Base-by-base conservation (phyloP, 1,140 invertebrate genomes). In the Panagrolaimus sp. region DNA sequence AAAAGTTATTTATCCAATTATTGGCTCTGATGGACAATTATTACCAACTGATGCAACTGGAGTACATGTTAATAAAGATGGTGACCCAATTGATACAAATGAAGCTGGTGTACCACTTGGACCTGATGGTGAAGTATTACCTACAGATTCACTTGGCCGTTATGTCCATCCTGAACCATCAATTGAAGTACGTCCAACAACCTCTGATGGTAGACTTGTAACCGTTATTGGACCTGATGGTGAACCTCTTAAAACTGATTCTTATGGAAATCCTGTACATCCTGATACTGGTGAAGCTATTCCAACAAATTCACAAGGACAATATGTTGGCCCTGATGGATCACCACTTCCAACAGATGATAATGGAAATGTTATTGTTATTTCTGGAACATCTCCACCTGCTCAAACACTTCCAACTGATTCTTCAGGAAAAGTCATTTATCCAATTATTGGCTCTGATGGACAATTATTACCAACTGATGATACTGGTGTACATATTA, bases 271-370 rank as follows among this genome's bases (percentile, higher is more conserved):
- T 26, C 10, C 21, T 32, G 32, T 66, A 17, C 15, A 67, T 55
- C n/a, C 43, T 7, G 21, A 68, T 9, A 43, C 52, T 58, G 76
- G 76, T n/a, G 43, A 63, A 28, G 21, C 65, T 14, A 46, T 78
- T 21, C 77, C 77, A 10, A 79, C 77, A 28, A 70, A 78, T 62
- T 58, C 47, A 14, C 32, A 47, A 28, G 75, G 75, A 4, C 64
- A 68, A 43, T 68, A 58, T 14, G 45, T 78, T 32, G 76, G 73
- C 15, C 64, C 71, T 6, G 76, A 73, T 52, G 63, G 63, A 15
- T 69, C 65, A 38, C 75, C 74, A 12, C 48, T 78, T 21, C 77
- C 77, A 1, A 80, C 77, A 12, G 68, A 77, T 43, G 67, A 44
- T 26, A 58, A 72, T 28, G 76, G 76, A 48, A 65, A 71, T 26